Conservation (phyloP, 1,140 invertebrate species). For the Idris sp. region DNA sequence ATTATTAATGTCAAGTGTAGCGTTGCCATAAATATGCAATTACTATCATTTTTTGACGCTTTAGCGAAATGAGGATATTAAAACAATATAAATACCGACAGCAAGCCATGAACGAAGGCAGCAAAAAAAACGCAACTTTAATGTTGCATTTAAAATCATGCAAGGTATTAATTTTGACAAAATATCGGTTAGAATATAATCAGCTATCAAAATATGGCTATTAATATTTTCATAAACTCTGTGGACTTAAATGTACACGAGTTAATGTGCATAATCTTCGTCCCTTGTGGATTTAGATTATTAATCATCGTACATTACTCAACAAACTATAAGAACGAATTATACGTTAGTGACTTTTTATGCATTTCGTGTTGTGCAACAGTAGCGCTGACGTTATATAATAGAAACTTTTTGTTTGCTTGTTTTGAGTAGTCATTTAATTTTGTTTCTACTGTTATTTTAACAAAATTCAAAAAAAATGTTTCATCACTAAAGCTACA, state of each 20-base stretch:
- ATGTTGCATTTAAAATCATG: slow-evolving; percentile 39
- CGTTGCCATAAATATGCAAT: slow-evolving; percentile 35
- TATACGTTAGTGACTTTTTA: background rate
- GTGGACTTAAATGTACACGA: slow-evolving; percentile 26
- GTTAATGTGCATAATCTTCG: slow-evolving; percentile 51
- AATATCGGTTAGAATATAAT: slow-evolving; percentile 56
- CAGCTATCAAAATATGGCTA: slow-evolving; percentile 42
- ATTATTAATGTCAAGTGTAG: slow-evolving; percentile 43
- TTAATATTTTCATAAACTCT: slow-evolving; percentile 47
- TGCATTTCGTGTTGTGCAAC: background rate
- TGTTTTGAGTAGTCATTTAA: too few species aligned
- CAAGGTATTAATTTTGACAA: slow-evolving; percentile 53
- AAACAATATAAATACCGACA: slow-evolving; percentile 30
- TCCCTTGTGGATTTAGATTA: slow-evolving; percentile 49
- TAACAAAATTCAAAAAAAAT: too few species aligned
- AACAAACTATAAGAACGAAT: slow-evolving; percentile 23
- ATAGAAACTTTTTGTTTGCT: too few species aligned
- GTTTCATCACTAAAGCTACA: too few species aligned
- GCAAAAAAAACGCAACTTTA: slow-evolving; percentile 22
- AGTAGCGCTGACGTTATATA: background rate
- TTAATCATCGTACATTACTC: slow-evolving; percentile 28
- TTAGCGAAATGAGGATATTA: slow-evolving; percentile 25
- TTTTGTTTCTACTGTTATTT: too few species aligned
- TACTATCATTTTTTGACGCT: slow-evolving; percentile 21
- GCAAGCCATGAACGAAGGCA: slow-evolving; percentile 1